Percentiles rank a stretch among this genome's conserved stretches.
Evolutionary conservation across 2,888 invertebrate genomes (phyloP).

Genomic region (Incurvaria masculella): DNA sequence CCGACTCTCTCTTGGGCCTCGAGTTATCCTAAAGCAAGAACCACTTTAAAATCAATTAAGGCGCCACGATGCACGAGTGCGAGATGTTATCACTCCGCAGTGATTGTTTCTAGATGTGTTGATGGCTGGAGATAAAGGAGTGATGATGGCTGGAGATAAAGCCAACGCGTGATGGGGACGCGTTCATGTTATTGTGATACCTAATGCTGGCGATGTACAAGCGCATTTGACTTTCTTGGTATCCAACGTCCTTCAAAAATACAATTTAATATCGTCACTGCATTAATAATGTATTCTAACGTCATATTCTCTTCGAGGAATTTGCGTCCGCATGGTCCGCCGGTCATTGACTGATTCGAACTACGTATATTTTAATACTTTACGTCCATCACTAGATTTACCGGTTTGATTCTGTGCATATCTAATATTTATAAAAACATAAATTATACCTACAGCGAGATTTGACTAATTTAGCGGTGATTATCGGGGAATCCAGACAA

Average conservation of each 20-base stretch:
- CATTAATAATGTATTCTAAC: too few species aligned
- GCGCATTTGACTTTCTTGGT: too few species aligned
- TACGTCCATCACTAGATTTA: background rate
- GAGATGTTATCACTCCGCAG: background rate
- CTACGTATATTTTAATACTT: background rate
- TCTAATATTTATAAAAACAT: too few species aligned
- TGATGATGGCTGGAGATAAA: background rate
- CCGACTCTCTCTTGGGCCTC: background rate
- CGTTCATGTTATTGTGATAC: too few species aligned
- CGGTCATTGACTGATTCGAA: background rate
- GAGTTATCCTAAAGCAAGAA: background rate
- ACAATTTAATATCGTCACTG: too few species aligned
- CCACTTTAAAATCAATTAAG: background rate
- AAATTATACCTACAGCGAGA: too few species aligned
- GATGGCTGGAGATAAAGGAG: background rate
- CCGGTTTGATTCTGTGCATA: background rate
- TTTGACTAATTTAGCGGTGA: too few species aligned
- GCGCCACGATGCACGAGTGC: background rate
- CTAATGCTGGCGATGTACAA: too few species aligned
- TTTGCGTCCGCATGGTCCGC: background rate
- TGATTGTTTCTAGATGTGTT: background rate
- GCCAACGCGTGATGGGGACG: background rate
- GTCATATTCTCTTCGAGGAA: too few species aligned
- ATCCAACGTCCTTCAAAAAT: too few species aligned
- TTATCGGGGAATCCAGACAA: too few species aligned